A percentile compares a stretch with the other conserved stretches of the same genome.
Conservation (phyloP, 2,888 invertebrate species). For the Galerucella pusilla region DNA sequence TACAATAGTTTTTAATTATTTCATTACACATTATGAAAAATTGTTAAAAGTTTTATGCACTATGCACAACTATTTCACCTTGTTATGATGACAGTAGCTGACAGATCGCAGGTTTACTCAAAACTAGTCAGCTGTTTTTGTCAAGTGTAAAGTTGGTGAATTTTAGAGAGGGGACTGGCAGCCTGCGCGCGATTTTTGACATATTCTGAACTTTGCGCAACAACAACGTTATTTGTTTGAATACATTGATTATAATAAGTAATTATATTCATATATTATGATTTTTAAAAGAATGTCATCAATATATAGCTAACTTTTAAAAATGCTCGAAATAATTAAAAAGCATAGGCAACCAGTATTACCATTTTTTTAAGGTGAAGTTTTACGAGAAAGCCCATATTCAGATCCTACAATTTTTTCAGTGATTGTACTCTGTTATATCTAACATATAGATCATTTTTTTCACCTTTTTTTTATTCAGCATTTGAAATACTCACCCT, state of each 20-base stretch:
- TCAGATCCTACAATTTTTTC: too few species aligned
- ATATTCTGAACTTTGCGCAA: constrained; percentile 9
- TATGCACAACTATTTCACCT: constrained; percentile 47
- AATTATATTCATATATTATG: too few species aligned
- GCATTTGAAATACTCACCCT: too few species aligned
- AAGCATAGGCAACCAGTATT: constrained; percentile 7
- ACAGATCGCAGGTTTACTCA: constrained; percentile 53
- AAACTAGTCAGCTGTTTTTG: constrained; percentile 60
- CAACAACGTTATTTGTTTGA: not conserved
- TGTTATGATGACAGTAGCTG: constrained; percentile 46
- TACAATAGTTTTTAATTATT: constrained; percentile 49
- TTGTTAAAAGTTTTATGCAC: constrained; percentile 47
- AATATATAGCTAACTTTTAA: too few species aligned
- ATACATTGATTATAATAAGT: too few species aligned
- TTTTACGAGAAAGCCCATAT: too few species aligned
- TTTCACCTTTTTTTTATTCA: too few species aligned
- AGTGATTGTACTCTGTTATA: too few species aligned
- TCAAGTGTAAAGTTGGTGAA: constrained; percentile 46
- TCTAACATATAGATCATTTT: too few species aligned
- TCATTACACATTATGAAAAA: constrained; percentile 54
- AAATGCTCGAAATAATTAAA: too few species aligned
- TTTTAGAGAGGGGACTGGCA: constrained; percentile 36
- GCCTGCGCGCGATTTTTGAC: constrained; percentile 30
- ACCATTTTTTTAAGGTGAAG: not conserved
- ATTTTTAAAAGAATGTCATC: too few species aligned